phyloP scores from a whole-genome alignment of 2,888 invertebrate genomes.

The Lasioglossum villosulum region DNA sequence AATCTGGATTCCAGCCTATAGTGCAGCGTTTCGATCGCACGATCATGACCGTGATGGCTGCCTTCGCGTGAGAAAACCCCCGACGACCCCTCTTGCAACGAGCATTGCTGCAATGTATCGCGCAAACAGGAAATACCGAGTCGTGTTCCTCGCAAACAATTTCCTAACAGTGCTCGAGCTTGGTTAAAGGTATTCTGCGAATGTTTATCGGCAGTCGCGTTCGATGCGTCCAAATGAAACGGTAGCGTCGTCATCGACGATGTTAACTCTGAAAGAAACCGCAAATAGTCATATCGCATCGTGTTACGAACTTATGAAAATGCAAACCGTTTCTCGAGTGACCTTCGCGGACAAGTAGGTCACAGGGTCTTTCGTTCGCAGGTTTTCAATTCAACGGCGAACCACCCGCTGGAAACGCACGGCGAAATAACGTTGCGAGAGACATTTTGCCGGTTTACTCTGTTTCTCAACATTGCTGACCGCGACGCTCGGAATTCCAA shows the following conservation, averaged over 20 bases:
- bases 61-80: background rate
- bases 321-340: constrained; percentile 35
- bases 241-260: background rate
- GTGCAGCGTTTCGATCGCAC: background rate
- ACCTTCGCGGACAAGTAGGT: constrained; percentile 42
- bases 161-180: background rate
- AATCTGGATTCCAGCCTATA: too few species aligned
- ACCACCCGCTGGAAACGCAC: constrained; percentile 1
- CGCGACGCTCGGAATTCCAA: background rate
- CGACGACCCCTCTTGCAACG: background rate
- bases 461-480: constrained; percentile 2
- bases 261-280: constrained; percentile 4
- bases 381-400: constrained; percentile 19
- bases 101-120: background rate
- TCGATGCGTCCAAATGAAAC: background rate
- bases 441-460: background rate
- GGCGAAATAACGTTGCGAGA: background rate
- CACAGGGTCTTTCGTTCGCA: constrained; percentile 23
- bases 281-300: constrained; percentile 15
- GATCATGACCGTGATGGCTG: background rate
- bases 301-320: constrained; percentile 27
- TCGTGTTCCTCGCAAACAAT: background rate
- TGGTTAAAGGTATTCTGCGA: background rate
- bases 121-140: background rate
- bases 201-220: background rate